Conservation (phyloP, 2,888 invertebrate genomes). For the Malachius bipustulatus region DNA sequence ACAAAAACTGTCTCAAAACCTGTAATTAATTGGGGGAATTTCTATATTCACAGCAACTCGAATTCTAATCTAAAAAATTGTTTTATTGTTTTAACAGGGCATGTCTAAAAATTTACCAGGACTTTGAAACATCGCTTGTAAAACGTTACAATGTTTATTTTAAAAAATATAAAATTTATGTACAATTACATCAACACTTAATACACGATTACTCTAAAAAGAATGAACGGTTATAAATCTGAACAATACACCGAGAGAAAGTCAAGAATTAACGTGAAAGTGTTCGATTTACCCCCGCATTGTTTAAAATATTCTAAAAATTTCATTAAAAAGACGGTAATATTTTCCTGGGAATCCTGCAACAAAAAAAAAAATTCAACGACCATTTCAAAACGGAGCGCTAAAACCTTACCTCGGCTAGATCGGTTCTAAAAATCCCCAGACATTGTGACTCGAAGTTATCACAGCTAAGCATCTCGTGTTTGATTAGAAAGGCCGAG, state of each 20-base stretch:
- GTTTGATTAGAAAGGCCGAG: conserved; percentile 37
- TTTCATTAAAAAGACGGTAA: conserved; percentile 24
- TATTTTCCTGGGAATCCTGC: conserved; percentile 22
- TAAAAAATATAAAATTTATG: too few relatives aligned
- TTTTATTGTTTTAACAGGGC: too few relatives aligned
- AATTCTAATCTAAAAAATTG: too few relatives aligned
- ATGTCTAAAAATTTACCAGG: too few relatives aligned
- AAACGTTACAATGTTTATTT: too few relatives aligned
- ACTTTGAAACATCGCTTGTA: too few relatives aligned
- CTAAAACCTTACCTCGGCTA: conserved; percentile 34
- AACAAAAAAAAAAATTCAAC: conserved; percentile 16
- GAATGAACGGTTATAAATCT: background rate
- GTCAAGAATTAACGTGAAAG: conserved; percentile 26
- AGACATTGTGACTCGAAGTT: conserved; percentile 54
- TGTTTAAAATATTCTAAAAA: conserved; percentile 21
- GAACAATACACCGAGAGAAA: conserved; percentile 23
- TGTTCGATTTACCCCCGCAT: conserved; percentile 16
- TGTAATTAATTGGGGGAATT: too few relatives aligned
- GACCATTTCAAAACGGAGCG: background rate
- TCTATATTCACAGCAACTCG: too few relatives aligned
- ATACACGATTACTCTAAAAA: too few relatives aligned
- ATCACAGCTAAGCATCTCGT: conserved; percentile 46
- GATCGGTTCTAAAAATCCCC: conserved; percentile 54
- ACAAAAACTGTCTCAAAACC: too few relatives aligned
- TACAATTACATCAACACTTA: too few relatives aligned